Evolutionary conservation across 2,113 vertebrate genomes (phyloP), one percentile per base, ranked within the genome.

Genomic region (Cyanoramphus novaezelandiae): DNA sequence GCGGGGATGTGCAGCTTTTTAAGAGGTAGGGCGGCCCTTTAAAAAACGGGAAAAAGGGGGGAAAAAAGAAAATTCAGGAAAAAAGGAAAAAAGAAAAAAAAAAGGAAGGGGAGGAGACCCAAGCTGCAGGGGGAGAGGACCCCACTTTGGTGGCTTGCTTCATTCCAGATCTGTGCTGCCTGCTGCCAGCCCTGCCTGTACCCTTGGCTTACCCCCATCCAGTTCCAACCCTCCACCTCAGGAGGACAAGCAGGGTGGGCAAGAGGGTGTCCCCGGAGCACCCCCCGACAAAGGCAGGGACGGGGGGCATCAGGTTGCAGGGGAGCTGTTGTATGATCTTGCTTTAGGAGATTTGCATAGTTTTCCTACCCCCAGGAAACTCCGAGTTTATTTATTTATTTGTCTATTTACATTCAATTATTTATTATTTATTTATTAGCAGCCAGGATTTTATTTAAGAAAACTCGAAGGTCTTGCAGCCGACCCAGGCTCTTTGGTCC

Each of bases 261-360:
- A 59, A 35, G 33, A 35, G 33, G 33, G 33, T 59, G 33, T 33
- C 57, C 20, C 46, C 2, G 2, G 13, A 69, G 19, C 53, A 52
- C 17, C 10, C 27, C 23, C 63, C 4, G 14, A 64, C 35, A 92
- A 57, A 20, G 2, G 19, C 17, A 2, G 15, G 43, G 57, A 5
- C 12, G 1, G 5, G 44, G 7, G 13, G 41, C 3, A 6, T 11
- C 60, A 11, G 63, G 2, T 4, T 5, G 2, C 2, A 27, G 33
- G 13, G 21, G 8, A 13, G 7, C 6, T 16, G 16, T 4, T 43
- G 49, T 28, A 21, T 9, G 23, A 89, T 95, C 95, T 94, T 89
- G 33, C 86, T 92, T 88, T 96, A 95, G 97, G 95, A 88, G 93
- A 93, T 93, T 96, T 95, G 81, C 95, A 69, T 88, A 72, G 86